Evolutionary conservation across 2,797 vertebrate species (phyloP).

Genomic region (Artibeus jamaicensis): DNA sequence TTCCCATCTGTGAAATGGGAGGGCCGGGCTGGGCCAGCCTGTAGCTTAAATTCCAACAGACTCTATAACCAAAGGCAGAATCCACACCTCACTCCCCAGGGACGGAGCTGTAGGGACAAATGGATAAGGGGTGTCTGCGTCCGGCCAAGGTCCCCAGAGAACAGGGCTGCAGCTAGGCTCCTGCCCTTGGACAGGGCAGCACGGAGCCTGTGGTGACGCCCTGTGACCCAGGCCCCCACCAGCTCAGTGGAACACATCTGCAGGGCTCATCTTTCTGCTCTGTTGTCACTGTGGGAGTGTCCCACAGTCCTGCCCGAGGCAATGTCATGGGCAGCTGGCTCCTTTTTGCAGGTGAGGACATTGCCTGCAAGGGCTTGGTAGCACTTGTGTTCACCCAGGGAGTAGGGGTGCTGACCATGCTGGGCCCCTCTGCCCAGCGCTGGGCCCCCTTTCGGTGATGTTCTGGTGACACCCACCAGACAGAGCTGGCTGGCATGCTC

Average conservation of each 20-base stretch:
- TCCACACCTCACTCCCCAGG: not conserved
- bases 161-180: fast-evolving
- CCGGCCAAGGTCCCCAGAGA: too few relatives aligned
- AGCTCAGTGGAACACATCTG: not conserved
- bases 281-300: not conserved
- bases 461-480: not conserved
- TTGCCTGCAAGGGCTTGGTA: not conserved
- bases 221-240: fast-evolving
- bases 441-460: not conserved
- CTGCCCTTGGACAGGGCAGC: too few relatives aligned
- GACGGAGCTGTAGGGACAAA: fast-evolving
- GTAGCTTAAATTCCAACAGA: not conserved
- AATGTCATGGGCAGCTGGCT: fast-evolving
- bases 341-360: not conserved
- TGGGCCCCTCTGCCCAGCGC: fast-evolving
- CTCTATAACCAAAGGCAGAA: fast-evolving
- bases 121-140: not conserved
- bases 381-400: not conserved
- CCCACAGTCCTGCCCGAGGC: not conserved
- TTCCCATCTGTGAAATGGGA: not conserved
- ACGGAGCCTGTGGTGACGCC: fast-evolving
- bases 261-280: fast-evolving
- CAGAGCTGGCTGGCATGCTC: fast-evolving
- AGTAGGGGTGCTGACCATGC: not conserved
- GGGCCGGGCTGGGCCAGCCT: not conserved